Percentiles rank a stretch among this genome's conserved stretches.
Evolutionary conservation across 2,113 vertebrate genomes (phyloP).

Genomic region (Ramphastos sulfuratus): DNA sequence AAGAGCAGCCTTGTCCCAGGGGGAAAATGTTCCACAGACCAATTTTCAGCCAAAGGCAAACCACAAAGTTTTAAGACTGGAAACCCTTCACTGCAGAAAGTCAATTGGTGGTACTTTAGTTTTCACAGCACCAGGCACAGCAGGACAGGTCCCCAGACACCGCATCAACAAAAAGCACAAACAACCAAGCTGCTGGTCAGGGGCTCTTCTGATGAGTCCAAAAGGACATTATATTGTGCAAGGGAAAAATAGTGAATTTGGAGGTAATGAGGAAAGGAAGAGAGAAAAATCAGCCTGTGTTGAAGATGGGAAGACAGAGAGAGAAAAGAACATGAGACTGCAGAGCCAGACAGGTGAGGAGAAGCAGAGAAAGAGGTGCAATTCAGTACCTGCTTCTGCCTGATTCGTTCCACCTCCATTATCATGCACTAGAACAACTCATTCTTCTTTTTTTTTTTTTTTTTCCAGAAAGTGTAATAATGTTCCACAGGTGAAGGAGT

Average conservation of each 20-base stretch:
- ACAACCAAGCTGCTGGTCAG: neutral
- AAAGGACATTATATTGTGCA: neutral
- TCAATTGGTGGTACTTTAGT: neutral
- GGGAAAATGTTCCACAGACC: conserved; percentile 6
- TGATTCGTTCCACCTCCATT: conserved; percentile 32
- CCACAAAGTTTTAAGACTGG: neutral
- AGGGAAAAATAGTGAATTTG: conserved; percentile 33
- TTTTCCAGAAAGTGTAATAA: conserved; percentile 42
- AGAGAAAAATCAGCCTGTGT: neutral
- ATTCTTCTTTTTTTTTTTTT: conserved; percentile 4
- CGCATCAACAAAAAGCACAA: neutral
- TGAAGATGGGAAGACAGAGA: neutral
- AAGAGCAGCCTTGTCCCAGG: conserved; percentile 6
- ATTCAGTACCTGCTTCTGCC: neutral
- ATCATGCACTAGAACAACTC: conserved; percentile 23
- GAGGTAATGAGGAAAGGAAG: conserved; percentile 7
- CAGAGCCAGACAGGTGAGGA: conserved; percentile 11
- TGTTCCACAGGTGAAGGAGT: conserved; percentile 58
- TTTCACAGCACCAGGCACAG: neutral
- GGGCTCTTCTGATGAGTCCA: neutral
- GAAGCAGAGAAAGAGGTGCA: neutral
- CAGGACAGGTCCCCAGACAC: neutral
- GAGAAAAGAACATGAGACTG: conserved; percentile 31
- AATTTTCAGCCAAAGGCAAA: conserved; percentile 13
- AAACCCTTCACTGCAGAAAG: neutral